Base-by-base conservation (phyloP, 2,113 vertebrate species). In the Eulacestoma nigropectus region DNA sequence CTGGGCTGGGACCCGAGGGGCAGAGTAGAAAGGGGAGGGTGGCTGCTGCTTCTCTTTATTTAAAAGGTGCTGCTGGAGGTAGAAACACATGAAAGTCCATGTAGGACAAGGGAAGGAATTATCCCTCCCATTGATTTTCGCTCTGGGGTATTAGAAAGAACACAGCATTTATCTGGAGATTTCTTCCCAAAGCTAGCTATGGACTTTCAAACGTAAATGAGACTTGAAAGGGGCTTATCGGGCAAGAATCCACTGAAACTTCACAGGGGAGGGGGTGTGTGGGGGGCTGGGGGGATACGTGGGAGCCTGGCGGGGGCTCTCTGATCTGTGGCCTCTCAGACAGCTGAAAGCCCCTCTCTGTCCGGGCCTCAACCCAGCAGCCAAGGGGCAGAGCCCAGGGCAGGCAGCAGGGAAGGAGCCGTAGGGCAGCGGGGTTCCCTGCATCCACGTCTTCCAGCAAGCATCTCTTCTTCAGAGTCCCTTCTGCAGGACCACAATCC, bases 121-220 rank as follows among this genome's bases (percentile, higher is more conserved):
- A 99, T 99, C 99, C 98, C 96, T 98, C 97, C 98, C 99, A 99
- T 99, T 99, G 99, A 99, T 99, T 99, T 99, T 99, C 97, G 98
- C 99, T 99, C 99, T 98, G 98, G 98, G 98, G 98, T 99, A 99
- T 99, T 98, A 99, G 98, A 98, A 98, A 98, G 98, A 98, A 99
- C 98, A 98, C 97, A 96, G 98, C 98, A 98, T 98, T 99, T 99
- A 99, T 99, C 99, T 98, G 98, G 98, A 98, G 98, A 97, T 98
- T 98, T 97, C 97, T 97, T 96, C 97, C 97, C 96, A 97, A 98
- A 98, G 98, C 98, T 98, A 98, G 98, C 98, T 98, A 96, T 95
- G 97, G 98, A 99, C 98, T 99, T 99, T 98, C 98, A 98, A 98
- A 99, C 98, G 98, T 98, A 99, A 99, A 98, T 96, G 97, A 98